Evolutionary conservation across 2,888 invertebrate species (phyloP).

Genomic region (Ophraella communa): DNA sequence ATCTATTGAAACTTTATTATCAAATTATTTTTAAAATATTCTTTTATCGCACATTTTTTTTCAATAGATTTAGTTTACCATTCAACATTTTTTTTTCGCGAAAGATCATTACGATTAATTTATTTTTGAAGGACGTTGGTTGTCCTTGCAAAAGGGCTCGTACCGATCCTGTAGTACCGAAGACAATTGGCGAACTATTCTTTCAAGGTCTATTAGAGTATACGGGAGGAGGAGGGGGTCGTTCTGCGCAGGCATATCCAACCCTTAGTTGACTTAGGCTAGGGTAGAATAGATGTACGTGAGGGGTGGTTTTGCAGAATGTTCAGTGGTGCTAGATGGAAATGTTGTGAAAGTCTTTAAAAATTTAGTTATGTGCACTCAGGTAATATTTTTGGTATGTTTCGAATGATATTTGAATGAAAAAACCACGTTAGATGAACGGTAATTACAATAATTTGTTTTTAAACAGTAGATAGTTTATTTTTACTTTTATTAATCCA

Average conservation of each 20-base stretch:
- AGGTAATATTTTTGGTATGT: conserved; percentile 27
- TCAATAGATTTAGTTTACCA: no score
- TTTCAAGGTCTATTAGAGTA: conserved; percentile 31
- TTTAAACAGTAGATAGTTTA: no score
- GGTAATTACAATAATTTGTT: no score
- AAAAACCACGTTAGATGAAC: no score
- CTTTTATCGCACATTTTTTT: no score
- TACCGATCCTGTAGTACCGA: conserved; percentile 4
- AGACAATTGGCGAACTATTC: conserved; percentile 37
- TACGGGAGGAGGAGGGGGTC: conserved; percentile 21
- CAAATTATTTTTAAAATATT: no score
- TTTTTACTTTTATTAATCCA: no score
- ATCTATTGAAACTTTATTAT: no score
- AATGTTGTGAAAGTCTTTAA: conserved; percentile 31
- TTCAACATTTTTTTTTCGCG: no score
- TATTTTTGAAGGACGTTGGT: not conserved
- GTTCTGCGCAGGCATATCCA: conserved; percentile 41
- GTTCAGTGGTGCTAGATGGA: conserved; percentile 29
- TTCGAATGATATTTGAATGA: no score
- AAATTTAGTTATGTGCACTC: conserved; percentile 26
- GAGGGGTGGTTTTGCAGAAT: conserved; percentile 39
- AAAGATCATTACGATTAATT: not conserved
- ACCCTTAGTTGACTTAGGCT: conserved; percentile 44
- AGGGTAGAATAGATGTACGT: conserved; percentile 35
- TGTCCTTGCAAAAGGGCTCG: not conserved